These are phyloP conservation scores for Oxystoma pomonae DNA, from an alignment of 2,888 invertebrate genomes.

Conservation along the genomic window DNA sequence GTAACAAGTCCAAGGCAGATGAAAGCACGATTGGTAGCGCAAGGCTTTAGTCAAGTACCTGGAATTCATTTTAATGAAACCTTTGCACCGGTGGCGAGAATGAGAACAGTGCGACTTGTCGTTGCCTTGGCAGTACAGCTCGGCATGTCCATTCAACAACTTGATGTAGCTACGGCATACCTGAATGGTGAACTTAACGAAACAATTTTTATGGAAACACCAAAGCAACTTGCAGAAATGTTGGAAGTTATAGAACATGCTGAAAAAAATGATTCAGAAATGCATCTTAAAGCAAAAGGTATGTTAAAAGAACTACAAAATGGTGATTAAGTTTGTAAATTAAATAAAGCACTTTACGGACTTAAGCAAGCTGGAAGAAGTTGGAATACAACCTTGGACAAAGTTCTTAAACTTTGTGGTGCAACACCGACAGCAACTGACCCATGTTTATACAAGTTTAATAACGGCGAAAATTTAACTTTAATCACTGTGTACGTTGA, in stretches of 20 bases:
- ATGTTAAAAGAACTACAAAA: slow-evolving; percentile 7
- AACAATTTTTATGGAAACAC: slow-evolving; percentile 10
- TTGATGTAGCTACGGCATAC: slow-evolving; percentile 26
- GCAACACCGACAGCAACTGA: too few relatives aligned
- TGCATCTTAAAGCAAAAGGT: not conserved
- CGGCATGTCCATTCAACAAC: slow-evolving; percentile 20
- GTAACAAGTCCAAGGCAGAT: too few relatives aligned
- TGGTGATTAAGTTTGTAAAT: slow-evolving; percentile 6
- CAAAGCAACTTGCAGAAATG: slow-evolving; percentile 2
- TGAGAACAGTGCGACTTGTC: slow-evolving; percentile 26
- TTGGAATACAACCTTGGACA: not conserved
- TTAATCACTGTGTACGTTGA: too few relatives aligned
- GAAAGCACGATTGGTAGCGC: slow-evolving; percentile 34
- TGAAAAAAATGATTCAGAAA: not conserved
- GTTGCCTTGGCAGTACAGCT: slow-evolving; percentile 25
- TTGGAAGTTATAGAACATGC: not conserved
- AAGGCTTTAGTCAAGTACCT: slow-evolving; percentile 24
- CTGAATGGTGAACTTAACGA: slow-evolving; percentile 25
- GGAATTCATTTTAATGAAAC: slow-evolving; percentile 32
- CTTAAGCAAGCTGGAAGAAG: too few relatives aligned
- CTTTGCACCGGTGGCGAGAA: too few relatives aligned
- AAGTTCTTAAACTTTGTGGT: too few relatives aligned
- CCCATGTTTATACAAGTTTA: too few relatives aligned
- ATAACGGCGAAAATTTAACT: too few relatives aligned
- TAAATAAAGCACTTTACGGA: too few relatives aligned